Conservation (phyloP, 2,888 invertebrate species). For the Syritta pipiens region DNA sequence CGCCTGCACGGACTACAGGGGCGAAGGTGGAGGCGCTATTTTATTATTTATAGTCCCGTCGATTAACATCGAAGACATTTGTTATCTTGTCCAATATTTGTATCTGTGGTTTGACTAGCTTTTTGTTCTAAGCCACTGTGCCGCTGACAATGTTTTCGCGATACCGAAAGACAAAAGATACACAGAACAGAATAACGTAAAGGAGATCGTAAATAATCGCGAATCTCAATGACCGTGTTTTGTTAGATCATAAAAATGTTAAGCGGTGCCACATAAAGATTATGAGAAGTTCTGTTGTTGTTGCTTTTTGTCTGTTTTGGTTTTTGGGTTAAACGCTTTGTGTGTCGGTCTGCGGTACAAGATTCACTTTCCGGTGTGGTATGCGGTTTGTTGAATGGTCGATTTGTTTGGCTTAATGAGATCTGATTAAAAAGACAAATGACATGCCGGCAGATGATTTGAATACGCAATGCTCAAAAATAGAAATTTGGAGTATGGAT, state of each 20-base stretch:
- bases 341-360: neutral
- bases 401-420: slow-evolving; percentile 53
- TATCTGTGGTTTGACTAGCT: slow-evolving; percentile 34
- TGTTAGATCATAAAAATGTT: slow-evolving; percentile 37
- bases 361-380: slow-evolving; percentile 20
- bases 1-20: too few relatives aligned
- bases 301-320: slow-evolving; percentile 4
- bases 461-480: slow-evolving; percentile 3
- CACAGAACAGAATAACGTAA: too few relatives aligned
- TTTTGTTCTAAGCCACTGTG: too few relatives aligned
- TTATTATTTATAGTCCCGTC: slow-evolving; percentile 41
- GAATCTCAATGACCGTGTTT: slow-evolving; percentile 37
- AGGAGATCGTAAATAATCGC: slow-evolving; percentile 29
- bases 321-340: neutral
- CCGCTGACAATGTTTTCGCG: too few relatives aligned
- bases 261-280: slow-evolving; percentile 30
- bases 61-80: slow-evolving; percentile 42
- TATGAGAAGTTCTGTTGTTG: slow-evolving; percentile 5
- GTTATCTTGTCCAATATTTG: slow-evolving; percentile 43
- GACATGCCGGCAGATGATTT: neutral
- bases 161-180: too few relatives aligned
- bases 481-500: too few relatives aligned
- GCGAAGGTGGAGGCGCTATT: too few relatives aligned
- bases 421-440: slow-evolving; percentile 37
- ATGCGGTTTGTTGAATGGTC: slow-evolving; percentile 9